phyloP scores from a whole-genome alignment of 1,140 invertebrate species.

The Zaprionus tsacasi region DNA sequence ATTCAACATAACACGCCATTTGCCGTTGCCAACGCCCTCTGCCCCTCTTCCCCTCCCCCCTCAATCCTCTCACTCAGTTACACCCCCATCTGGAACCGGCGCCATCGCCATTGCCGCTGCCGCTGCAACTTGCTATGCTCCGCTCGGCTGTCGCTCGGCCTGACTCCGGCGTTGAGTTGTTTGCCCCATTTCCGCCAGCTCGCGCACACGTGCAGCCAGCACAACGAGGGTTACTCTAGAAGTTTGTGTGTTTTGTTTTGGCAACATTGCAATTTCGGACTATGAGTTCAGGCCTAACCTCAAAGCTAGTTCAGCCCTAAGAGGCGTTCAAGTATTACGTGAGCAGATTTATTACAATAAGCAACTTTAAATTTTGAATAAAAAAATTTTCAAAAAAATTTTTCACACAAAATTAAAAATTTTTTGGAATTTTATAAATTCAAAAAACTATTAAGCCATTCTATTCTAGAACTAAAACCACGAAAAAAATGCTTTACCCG shows the following conservation, averaged over 20 bases:
- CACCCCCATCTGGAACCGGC: conserved; percentile 12
- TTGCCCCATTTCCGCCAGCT: conserved; percentile 73
- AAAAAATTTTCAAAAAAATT: too few relatives aligned
- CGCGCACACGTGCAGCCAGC: conserved; percentile 40
- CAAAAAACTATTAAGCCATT: too few relatives aligned
- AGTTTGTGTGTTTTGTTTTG: neutral
- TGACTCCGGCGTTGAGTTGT: conserved; percentile 50
- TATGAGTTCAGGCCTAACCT: too few relatives aligned
- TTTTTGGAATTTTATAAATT: too few relatives aligned
- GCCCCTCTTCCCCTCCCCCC: conserved; percentile 1
- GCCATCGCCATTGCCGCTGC: conserved; percentile 27
- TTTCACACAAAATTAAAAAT: too few relatives aligned
- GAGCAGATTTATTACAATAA: too few relatives aligned
- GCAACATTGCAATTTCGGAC: too few relatives aligned
- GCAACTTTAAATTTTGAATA: too few relatives aligned
- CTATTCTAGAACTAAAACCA: too few relatives aligned
- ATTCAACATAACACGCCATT: conserved; percentile 35
- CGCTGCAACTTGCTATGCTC: conserved; percentile 41
- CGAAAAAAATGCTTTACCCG: too few relatives aligned
- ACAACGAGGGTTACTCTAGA: conserved; percentile 5
- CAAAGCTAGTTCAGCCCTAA: too few relatives aligned
- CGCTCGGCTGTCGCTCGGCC: conserved; percentile 40
- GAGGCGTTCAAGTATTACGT: too few relatives aligned
- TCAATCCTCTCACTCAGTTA: neutral
- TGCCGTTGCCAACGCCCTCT: conserved; percentile 44